Conservation (phyloP, 2,888 invertebrate genomes). For the Conomelus anceps region DNA sequence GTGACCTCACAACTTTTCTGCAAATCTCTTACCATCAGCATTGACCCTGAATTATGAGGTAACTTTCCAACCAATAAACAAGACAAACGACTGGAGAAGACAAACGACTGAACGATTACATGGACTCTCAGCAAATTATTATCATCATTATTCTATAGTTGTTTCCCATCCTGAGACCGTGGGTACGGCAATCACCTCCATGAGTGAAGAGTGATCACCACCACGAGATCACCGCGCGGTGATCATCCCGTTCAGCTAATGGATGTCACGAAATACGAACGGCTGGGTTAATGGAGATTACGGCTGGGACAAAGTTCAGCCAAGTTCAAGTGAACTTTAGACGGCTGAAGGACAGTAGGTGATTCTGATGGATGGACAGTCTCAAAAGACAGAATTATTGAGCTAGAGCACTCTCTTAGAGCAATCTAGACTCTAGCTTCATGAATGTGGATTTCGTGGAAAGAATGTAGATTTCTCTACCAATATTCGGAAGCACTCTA, state of each 20-base stretch:
- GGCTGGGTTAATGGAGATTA: neutral
- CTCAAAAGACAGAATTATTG: too few species aligned
- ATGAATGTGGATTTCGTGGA: too few species aligned
- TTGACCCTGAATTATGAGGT: neutral
- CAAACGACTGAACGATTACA: neutral
- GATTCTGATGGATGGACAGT: too few species aligned
- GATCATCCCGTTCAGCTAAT: neutral
- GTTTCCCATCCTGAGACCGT: neutral
- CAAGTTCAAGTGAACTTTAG: neutral
- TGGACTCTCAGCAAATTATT: neutral
- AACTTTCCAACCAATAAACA: neutral
- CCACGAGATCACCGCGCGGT: neutral
- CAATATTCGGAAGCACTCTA: too few species aligned
- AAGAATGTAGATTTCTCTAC: too few species aligned
- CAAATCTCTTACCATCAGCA: neutral
- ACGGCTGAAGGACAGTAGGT: neutral
- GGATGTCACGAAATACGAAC: neutral
- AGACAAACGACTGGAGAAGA: too few species aligned
- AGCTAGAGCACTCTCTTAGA: too few species aligned
- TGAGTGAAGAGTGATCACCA: neutral
- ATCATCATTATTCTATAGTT: neutral
- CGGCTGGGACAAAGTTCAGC: neutral
- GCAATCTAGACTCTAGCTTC: too few species aligned
- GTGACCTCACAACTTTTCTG: neutral
- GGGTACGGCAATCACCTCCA: neutral